Base-by-base conservation (phyloP, 2,888 invertebrate species). In the Leptinotarsa peninsularis region DNA sequence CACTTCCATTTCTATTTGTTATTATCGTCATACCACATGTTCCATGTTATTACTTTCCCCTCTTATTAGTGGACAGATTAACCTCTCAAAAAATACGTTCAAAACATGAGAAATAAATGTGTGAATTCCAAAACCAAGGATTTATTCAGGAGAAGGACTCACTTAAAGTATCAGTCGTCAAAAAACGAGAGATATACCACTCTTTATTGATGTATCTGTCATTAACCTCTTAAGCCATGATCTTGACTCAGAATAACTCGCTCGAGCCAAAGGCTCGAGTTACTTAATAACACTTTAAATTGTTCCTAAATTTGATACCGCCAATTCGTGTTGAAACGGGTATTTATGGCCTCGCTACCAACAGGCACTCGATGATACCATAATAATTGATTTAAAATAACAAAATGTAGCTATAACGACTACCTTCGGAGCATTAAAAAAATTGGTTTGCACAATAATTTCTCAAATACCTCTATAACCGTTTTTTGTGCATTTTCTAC, bases 141-240 rank as follows among this genome's bases (percentile, higher is more conserved):
- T 33, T 7, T 33, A 33, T 7, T 33, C 33, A 7, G 43, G 10
- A 43, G 43, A 2, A 13, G 43, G 3, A 43, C 10, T 43, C 10
- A 43, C 10, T 43, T 43, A 13, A 43, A 43, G 13, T 10, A 43
- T 43, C 43, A 43, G 43, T 43, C 10, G 43, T 2, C 10, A 43
- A 43, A 43, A 13, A 43, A 43, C 43, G 13, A 43, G 43, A 43
- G 10, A 43, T 43, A 43, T 43, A 7, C 56, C 69, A 69, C 56
- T 56, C 54, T 13, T 69, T 50, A 69, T 33, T 56, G 56, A 69
- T 69, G 33, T 54, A 50, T 69, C 56, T 74, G 74, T 71, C 74
- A 66, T 74, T 71, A 71, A 74, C 66, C 74, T 71, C 70, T 74
- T 49, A 70, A 66, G 66, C 70, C 74, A 67, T 71, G 74, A 74